Base-by-base conservation (phyloP, 2,797 vertebrate genomes). In the Gymnocypris eckloni region DNA sequence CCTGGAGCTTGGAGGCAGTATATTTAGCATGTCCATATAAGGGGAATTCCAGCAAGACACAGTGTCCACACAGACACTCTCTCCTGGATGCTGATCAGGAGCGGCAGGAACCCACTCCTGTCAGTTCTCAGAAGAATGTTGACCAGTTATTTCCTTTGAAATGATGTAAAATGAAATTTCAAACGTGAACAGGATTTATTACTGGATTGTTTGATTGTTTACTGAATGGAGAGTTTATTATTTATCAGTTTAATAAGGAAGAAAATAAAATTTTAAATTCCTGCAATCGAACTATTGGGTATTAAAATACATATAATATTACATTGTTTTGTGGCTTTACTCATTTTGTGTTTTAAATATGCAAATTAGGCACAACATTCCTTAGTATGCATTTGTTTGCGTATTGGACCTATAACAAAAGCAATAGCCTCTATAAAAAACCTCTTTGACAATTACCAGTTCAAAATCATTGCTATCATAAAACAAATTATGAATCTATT, bases 1-100 rank as follows among this genome's bases (percentile, higher is more conserved):
- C 69, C 92, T 92, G 92, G 91, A 90, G 91, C 90, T 77, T 89
- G 87, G 86, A 87, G 86, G 87, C 86, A 77, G 93, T 96, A 95
- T 96, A 95, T 96, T 95, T 96, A 96, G 94, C 92, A 91, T 95
- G 94, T 91, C 95, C 95, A 93, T 95, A 96, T 95, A 95, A 95
- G 94, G 96, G 89, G 94, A 96, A 94, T 93, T 92, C 87, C 91
- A 93, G 90, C 91, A 91, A 91, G 92, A 59, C 77, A 56, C 91
- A 83, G 80, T 75, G 0, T 92, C 89, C 79, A 88, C 91, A 78
- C 76, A 86, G 82, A 79, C 84, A 71, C 89, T 33, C 79, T 85
- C 92, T 79, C 91, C 89, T 78, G 73, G 87, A 91, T 88, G 81
- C 73, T 86, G 73, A 86, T 70, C 69, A 18, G 71, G n/a, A 72